Base-by-base conservation (phyloP, 2,113 vertebrate species). In the Mastomys coucha region DNA sequence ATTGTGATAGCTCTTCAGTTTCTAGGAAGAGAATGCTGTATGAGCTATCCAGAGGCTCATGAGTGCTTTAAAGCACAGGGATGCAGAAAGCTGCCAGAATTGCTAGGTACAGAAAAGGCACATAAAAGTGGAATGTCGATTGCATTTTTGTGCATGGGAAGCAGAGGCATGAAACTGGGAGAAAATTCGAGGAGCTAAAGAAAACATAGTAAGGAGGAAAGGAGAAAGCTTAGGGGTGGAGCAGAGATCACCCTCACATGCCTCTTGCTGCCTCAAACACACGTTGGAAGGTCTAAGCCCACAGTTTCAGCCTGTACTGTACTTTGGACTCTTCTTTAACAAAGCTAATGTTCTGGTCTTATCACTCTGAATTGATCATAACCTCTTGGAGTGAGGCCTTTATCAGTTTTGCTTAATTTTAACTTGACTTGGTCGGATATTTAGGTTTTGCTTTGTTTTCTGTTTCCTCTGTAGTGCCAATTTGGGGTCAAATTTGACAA, bases 11-110 rank as follows among this genome's bases (percentile, higher is more conserved):
- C 33, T 72, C 63, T 89, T 87, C 63, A 67, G 4, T 72, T 24
- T 42, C 81, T 80, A 92, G 45, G 51, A 77, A 89, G 56, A 92
- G 95, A 94, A 76, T 13, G 9, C 22, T 65, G 16, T 19, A 69
- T 4, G 24, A 75, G 65, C 31, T 81, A 49, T 70, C 69, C 1
- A 36, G 14, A n/a, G 73, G 58, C 16, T 77, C 33, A 11, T 6
- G 49, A 88, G 91, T 19, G 26, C 39, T 91, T 72, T 87, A 51
- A 77, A 20, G 24, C 45, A 53, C 60, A 67, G 67, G 42, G 31
- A 36, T 60, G 1, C 26, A 28, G 84, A 65, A 65, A 7, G 22
- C 33, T 87, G 13, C 19, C n/a, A 36, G 69, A 70, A 72, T 85
- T 60, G 26, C n/a, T 60, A 67, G 42, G 76, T 7, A 69, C 17